Conservation (phyloP, 2,888 invertebrate genomes). For the Pandemis cinnamomeana region DNA sequence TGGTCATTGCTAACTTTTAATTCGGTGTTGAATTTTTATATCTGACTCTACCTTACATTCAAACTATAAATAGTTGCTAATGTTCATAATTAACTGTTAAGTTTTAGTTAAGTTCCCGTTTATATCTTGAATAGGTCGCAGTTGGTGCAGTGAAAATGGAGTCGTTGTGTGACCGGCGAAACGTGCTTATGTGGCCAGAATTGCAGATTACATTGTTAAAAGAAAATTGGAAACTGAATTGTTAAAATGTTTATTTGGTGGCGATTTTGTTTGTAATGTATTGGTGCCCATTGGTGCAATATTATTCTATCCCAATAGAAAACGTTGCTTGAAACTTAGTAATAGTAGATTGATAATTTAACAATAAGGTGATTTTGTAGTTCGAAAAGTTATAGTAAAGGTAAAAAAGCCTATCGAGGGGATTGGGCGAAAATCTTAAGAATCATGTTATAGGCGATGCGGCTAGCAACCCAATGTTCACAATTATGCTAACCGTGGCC, state of each 20-base stretch:
- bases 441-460: too few relatives aligned
- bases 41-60: too few relatives aligned
- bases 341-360: too few relatives aligned
- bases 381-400: too few relatives aligned
- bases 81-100: background rate
- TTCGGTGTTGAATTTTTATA: too few relatives aligned
- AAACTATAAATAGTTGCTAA: too few relatives aligned
- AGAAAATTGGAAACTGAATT: slow-evolving; percentile 52
- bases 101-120: background rate
- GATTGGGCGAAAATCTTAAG: too few relatives aligned
- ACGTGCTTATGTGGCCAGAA: slow-evolving; percentile 52
- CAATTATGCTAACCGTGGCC: too few relatives aligned
- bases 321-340: background rate
- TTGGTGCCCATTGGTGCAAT: slow-evolving; percentile 1
- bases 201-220: slow-evolving; percentile 52
- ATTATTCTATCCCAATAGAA: slow-evolving; percentile 9
- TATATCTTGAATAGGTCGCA: slow-evolving; percentile 12
- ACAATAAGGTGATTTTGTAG: too few relatives aligned
- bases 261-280: slow-evolving; percentile 40
- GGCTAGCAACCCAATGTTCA: too few relatives aligned
- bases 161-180: slow-evolving; percentile 57
- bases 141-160: slow-evolving; percentile 43
- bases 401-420: too few relatives aligned
- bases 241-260: slow-evolving; percentile 42
- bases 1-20: too few relatives aligned